phyloP scores from a whole-genome alignment of 2,797 vertebrate species.

The Morelia viridis region DNA sequence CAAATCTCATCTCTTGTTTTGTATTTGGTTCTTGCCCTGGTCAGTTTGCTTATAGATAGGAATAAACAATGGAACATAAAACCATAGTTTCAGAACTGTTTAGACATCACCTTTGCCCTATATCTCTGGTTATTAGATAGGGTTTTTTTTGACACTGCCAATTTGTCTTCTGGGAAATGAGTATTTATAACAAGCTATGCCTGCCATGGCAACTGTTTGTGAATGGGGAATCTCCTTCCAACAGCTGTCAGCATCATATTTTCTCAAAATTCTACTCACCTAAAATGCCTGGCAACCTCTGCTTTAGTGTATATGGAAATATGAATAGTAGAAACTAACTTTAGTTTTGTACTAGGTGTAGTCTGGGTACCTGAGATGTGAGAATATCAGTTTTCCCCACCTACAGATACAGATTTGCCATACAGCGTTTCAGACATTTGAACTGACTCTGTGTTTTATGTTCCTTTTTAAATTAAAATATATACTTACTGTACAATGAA shows the following conservation, averaged over 20 bases:
- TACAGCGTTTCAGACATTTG: not conserved
- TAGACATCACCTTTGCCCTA: not conserved
- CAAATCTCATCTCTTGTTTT: not conserved
- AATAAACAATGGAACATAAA: not conserved
- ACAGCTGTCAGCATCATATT: not conserved
- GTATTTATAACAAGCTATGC: not conserved
- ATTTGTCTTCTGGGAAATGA: not conserved
- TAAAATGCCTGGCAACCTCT: not conserved
- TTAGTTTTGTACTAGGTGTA: not conserved
- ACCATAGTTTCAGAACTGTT: not conserved
- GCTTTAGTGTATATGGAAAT: not conserved
- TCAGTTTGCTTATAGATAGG: not conserved
- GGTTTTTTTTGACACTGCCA: not conserved
- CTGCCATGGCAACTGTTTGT: not conserved
- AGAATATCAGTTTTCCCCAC: not conserved
- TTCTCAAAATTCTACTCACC: not conserved
- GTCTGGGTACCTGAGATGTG: not conserved
- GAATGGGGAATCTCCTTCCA: not conserved
- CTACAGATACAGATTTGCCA: not conserved
- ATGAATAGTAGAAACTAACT: not conserved
- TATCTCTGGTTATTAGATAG: not conserved
- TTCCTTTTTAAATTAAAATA: not conserved
- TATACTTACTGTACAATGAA: slow-evolving; percentile 31
- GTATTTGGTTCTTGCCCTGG: not conserved
- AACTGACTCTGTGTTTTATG: not conserved